Evolutionary conservation across 2,113 vertebrate species (phyloP), one percentile per base, ranked within the genome.

Genomic region (Sapajus apella): DNA sequence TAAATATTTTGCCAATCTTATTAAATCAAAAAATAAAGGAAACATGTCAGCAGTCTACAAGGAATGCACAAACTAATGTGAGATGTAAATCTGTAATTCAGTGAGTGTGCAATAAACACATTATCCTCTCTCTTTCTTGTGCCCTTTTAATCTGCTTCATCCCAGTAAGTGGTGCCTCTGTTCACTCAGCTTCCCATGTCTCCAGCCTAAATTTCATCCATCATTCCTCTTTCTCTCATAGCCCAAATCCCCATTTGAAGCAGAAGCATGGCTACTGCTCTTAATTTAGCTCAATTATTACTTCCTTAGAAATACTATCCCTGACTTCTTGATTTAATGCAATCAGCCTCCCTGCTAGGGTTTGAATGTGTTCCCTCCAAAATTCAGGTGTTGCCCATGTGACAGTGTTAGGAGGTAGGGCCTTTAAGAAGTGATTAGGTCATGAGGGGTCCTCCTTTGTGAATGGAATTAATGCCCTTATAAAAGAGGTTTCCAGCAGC

Each of bases 41-140:
- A 76, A 72, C 2, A 55, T 79, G 43, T 2, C 10, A 50, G 30
- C 64, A 66, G 5, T 87, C 20, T 27, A 87, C 1, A 40, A 90
- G 56, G 14, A 90, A 75, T 45, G 81, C n/a, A 76, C 16, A 66
- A 81, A 85, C 12, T 20, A 96, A 32, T 70, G 30, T 91, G 30
- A 95, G 7, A 70, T 7, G 80, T 70, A 58, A 87, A 93, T 91
- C 12, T 91, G 3, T 52, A 72, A 94, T 94, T 81, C 70, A 95
- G 37, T 77, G 79, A 52, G 20, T 37, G 3, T 47, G 21, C 2
- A 66, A n/a, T 55, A 61, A 70, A 30, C 9, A 45, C 56, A 47
- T 50, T 81, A 58, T 47, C 47, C 4, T 90, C 25, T 76, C 3
- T 83, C 12, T 77, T n/a, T 55, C 12, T 47, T 90, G 35, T n/a